These are phyloP conservation scores for Cossypha niveicapilla DNA, from an alignment of 2,797 vertebrate genomes.

Conservation along the genomic window DNA sequence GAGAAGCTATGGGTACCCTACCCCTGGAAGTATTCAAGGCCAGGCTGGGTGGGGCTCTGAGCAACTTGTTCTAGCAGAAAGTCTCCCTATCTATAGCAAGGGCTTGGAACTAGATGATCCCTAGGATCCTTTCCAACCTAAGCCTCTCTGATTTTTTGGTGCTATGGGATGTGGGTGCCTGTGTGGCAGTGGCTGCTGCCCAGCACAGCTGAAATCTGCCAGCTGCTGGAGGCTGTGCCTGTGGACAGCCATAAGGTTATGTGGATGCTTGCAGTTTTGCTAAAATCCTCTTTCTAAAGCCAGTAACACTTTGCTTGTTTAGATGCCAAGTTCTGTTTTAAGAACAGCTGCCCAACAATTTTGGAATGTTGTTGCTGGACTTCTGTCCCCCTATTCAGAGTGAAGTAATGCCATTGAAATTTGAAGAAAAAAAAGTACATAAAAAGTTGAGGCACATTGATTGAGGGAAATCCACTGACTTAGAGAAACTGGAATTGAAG, in stretches of 20 bases:
- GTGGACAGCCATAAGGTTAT: not conserved
- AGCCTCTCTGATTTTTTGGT: not conserved
- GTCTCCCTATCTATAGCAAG: not conserved
- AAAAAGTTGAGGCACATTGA: not conserved
- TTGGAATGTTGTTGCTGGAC: not conserved
- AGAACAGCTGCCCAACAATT: not conserved
- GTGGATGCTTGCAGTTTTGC: not conserved
- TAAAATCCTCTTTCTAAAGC: not conserved
- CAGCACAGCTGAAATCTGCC: not conserved
- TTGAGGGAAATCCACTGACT: not conserved
- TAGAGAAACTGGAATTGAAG: not conserved
- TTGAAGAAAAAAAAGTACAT: accelerated
- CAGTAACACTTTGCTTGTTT: not conserved
- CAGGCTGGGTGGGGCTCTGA: not conserved
- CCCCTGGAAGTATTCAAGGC: not conserved
- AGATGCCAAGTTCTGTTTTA: not conserved
- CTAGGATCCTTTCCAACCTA: not conserved
- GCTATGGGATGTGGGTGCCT: accelerated
- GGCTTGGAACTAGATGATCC: not conserved
- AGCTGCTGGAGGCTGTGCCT: not conserved
- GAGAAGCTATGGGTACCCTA: not conserved
- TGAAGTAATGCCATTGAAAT: not conserved
- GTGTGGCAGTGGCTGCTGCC: not conserved
- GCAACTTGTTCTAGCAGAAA: not conserved
- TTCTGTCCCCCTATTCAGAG: not conserved